Evolutionary conservation across 2,113 vertebrate genomes (phyloP), one percentile per base, ranked within the genome.

Genomic region (Pangasianodon gigas): DNA sequence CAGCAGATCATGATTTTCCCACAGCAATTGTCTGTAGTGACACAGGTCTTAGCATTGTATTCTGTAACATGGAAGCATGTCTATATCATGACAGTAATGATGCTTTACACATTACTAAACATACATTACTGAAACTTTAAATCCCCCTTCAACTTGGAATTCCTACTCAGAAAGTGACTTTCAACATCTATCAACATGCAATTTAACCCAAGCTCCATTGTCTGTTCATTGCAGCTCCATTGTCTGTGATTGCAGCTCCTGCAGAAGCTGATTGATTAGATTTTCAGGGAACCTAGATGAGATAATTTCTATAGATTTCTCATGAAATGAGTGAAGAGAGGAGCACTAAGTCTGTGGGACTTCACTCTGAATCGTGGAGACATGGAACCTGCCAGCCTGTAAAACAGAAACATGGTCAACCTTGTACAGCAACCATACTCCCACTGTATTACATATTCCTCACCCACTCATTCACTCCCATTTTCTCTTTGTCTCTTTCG

Each of bases 351-450:
- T 48, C 48, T 52, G 41, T 56, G 24, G 44, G 37, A 54, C 48
- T 89, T 89, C 58, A 82, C 41, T 81, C 26, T 90, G 87, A 87
- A 80, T 82, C 67, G 65, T 52, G 56, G 56, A 88, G 79, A 60
- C 84, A 84, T 26, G 46, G 62, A 92, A 87, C 89, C 84, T 85
- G 89, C 77, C 41, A 48, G 85, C 65, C 62, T 51, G 84, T 58
- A 85, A 89, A 71, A 89, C 51, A 81, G 77, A 92, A 91, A 87
- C 82, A 91, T 84, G 56, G 77, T 82, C 89, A 89, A 74, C 81
- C 48, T 92, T 90, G 88, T 81, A 90, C 90, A 81, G 85, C 74
- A 71, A 26, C 83, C 16, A 87, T 85, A 92, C 89, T 88, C 48
- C 60, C 85, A 41, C 71, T 54, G 29, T 58, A 46, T 83, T 84